Percentiles rank a stretch among this genome's conserved stretches.
Evolutionary conservation across 2,888 invertebrate genomes (phyloP).

Genomic region (Smittia sp.): DNA sequence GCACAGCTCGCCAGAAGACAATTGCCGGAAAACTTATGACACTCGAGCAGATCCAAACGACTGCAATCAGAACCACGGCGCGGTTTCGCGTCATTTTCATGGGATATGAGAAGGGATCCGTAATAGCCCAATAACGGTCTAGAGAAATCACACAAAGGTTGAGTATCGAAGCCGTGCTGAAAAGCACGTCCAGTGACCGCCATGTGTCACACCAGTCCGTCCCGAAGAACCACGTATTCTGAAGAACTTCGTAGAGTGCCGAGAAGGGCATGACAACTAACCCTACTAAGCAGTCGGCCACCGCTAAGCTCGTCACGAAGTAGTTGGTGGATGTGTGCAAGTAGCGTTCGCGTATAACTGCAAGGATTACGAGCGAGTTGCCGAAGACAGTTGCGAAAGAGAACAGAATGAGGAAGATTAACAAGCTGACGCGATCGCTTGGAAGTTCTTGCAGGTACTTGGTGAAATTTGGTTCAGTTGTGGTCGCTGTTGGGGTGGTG

Average conservation of each 20-base stretch:
- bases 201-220: conserved; percentile 96
- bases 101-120: conserved; percentile 96
- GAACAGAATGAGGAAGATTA: conserved; percentile 79
- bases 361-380: conserved; percentile 89
- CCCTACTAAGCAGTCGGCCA: conserved; percentile 94
- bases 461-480: conserved; percentile 50
- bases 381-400: conserved; percentile 93
- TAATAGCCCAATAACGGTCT: conserved; percentile 98
- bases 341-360: conserved; percentile 88
- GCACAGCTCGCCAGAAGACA: conserved; percentile 89
- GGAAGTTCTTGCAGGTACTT: conserved; percentile 56
- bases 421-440: conserved; percentile 71
- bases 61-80: conserved; percentile 83
- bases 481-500: conserved; percentile 46
- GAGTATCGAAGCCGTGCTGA: conserved; percentile 95
- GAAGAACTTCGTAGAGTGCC: conserved; percentile 82
- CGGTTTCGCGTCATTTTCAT: conserved; percentile 87
- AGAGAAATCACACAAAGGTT: conserved; percentile 96
- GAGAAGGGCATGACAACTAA: conserved; percentile 98
- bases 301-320: conserved; percentile 93
- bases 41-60: conserved; percentile 95
- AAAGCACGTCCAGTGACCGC: conserved; percentile 94
- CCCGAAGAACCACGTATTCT: conserved; percentile 92
- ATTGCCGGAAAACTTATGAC: conserved; percentile 98
- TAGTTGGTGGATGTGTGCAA: conserved; percentile 97